These are phyloP conservation scores for Conopomorpha cramerella DNA, from an alignment of 1,140 invertebrate species.

Conservation along the genomic window DNA sequence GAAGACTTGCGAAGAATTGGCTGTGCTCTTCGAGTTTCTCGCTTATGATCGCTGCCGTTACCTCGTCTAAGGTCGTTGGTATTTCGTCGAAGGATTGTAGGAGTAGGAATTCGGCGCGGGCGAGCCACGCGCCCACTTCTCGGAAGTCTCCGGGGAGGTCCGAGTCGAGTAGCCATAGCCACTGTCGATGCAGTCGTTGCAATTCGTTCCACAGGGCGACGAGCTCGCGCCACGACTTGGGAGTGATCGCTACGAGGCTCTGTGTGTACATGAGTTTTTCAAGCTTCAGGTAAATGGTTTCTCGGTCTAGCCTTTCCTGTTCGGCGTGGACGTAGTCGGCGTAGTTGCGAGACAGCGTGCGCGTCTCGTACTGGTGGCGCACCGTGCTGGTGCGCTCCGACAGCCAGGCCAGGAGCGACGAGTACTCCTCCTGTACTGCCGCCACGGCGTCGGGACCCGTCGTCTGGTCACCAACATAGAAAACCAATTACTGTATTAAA, in stretches of 20 bases:
- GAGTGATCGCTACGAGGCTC: constrained; percentile 76
- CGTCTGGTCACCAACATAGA: no score
- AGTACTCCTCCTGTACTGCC: constrained; percentile 79
- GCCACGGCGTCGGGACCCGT: constrained; percentile 71
- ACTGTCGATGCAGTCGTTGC: constrained; percentile 76
- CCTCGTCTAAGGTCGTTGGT: constrained; percentile 80
- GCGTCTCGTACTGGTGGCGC: constrained; percentile 70
- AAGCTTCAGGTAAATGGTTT: constrained; percentile 71
- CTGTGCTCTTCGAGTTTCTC: constrained; percentile 89
- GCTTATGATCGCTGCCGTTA: constrained; percentile 84
- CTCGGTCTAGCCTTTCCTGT: constrained; percentile 72
- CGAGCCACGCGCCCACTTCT: constrained; percentile 86
- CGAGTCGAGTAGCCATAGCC: constrained; percentile 85
- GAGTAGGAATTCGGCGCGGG: constrained; percentile 82
- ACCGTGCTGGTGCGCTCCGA: constrained; percentile 73
- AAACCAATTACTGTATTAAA: no score
- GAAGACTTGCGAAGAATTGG: constrained; percentile 83
- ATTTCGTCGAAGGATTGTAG: constrained; percentile 83
- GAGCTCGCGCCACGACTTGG: constrained; percentile 79
- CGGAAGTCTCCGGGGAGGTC: constrained; percentile 82
- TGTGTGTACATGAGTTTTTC: constrained; percentile 76
- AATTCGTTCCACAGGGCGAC: constrained; percentile 77
- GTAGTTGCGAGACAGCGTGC: constrained; percentile 67
- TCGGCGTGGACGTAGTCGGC: constrained; percentile 74
- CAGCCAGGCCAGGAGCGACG: constrained; percentile 80